phyloP scores from a whole-genome alignment of 2,113 vertebrate species.

The Prunella fulvescens region DNA sequence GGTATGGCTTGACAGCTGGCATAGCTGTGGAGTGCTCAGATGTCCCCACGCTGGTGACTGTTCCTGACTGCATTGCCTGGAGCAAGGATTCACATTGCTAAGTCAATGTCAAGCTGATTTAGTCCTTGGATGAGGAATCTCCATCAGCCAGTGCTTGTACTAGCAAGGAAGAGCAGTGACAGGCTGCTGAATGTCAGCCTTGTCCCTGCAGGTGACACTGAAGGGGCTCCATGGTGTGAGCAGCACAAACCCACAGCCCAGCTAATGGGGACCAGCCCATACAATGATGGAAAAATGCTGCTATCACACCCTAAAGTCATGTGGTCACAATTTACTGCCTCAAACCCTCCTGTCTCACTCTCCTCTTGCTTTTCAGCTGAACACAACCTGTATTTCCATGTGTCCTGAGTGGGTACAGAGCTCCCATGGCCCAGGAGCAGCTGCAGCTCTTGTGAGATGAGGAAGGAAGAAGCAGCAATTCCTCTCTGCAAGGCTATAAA shows the following conservation, averaged over 20 bases:
- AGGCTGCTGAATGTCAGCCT: background rate
- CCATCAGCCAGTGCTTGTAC: background rate
- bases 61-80: background rate
- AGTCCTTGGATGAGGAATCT: background rate
- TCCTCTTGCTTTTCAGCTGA: background rate
- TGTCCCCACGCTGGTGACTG: background rate
- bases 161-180: background rate
- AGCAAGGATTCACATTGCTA: conserved; percentile 1
- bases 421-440: background rate
- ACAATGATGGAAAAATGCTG: background rate
- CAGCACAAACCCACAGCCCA: background rate
- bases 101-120: conserved; percentile 18
- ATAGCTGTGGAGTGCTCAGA: background rate
- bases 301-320: accelerated
- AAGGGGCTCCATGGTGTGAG: accelerated
- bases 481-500: background rate
- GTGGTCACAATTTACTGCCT: background rate
- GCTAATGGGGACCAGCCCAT: background rate
- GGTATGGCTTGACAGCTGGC: conserved; percentile 10
- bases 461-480: background rate
- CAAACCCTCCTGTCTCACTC: background rate
- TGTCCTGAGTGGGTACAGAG: background rate
- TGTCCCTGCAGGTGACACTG: background rate
- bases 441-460: background rate
- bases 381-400: background rate